Evolutionary conservation across 2,888 invertebrate species (phyloP).

Genomic region (Drosophila anomelani): DNA sequence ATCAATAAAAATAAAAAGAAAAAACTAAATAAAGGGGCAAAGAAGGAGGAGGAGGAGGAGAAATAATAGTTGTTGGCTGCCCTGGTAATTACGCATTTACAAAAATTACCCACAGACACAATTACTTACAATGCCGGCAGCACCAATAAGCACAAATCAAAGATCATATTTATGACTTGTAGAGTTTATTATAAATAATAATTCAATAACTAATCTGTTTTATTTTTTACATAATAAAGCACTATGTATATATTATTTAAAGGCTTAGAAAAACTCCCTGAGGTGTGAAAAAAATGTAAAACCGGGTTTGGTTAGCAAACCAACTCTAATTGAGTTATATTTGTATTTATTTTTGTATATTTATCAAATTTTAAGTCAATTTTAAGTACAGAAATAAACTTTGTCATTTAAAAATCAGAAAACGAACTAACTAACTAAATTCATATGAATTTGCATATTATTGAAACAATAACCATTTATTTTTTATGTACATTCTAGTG

Average conservation of each 20-base stretch:
- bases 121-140: slow-evolving; percentile 14
- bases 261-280: not conserved
- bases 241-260: not conserved
- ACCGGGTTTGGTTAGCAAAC: slow-evolving; percentile 1
- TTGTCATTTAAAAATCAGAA: not conserved
- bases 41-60: not conserved
- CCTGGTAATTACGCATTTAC: slow-evolving; percentile 44
- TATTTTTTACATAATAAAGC: not conserved
- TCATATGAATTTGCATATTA: too few relatives aligned
- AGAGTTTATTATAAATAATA: not conserved
- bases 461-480: not conserved
- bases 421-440: not conserved
- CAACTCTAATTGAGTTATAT: slow-evolving; percentile 1
- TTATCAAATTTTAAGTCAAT: not conserved
- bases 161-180: too few relatives aligned
- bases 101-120: slow-evolving; percentile 26
- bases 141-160: not conserved
- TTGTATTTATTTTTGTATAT: not conserved
- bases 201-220: not conserved
- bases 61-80: slow-evolving; percentile 20
- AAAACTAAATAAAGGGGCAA: not conserved
- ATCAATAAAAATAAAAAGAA: slow-evolving; percentile 18
- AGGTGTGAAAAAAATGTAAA: not conserved
- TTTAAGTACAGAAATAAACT: not conserved
- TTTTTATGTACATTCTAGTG: not conserved